These are phyloP conservation scores for Oreonectes daqikongensis DNA, from an alignment of 2,797 vertebrate species.

Conservation along the genomic window DNA sequence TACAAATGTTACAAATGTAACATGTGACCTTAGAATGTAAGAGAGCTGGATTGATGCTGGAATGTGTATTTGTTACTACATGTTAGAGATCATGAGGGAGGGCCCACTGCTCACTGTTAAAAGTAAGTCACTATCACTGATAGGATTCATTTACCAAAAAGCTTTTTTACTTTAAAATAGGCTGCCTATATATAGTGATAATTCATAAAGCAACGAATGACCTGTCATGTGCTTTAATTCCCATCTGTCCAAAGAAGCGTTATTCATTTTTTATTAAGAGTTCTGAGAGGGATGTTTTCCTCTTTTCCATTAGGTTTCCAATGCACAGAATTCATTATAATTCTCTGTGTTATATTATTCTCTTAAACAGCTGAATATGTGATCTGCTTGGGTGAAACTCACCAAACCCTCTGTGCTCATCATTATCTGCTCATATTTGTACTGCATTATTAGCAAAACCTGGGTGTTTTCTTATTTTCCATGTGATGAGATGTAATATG, in stretches of 20 bases:
- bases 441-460: neutral
- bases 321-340: neutral
- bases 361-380: neutral
- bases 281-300: no score
- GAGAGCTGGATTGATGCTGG: no score
- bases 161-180: constrained; percentile 33
- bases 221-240: neutral
- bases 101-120: neutral
- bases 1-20: neutral
- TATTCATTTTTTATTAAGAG: no score
- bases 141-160: constrained; percentile 21
- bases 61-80: neutral
- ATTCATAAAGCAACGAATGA: constrained; percentile 1
- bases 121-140: constrained; percentile 41
- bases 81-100: neutral
- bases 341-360: neutral
- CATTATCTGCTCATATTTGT: constrained; percentile 14
- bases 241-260: neutral
- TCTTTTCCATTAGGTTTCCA: no score
- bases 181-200: constrained; percentile 13
- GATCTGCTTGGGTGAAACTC: constrained; percentile 20
- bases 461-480: neutral
- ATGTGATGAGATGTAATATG: neutral
- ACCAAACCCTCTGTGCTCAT: constrained; percentile 8
- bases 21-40: neutral